Base-by-base conservation (phyloP, 2,888 invertebrate species). In the Beris morrisii region DNA sequence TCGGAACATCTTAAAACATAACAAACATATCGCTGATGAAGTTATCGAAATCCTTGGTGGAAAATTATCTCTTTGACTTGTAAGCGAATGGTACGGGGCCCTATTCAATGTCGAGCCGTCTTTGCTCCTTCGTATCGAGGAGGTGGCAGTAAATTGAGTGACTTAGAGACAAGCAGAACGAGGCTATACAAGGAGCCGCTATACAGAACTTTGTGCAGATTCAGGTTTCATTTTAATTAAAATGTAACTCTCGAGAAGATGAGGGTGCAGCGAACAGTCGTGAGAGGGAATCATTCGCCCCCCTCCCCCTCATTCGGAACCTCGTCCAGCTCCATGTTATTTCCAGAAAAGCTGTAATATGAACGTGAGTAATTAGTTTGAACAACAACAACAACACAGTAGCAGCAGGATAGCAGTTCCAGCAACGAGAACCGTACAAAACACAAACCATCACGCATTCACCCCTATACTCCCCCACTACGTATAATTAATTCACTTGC, bases 151-250 rank as follows among this genome's bases (percentile, higher is more conserved):
- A 31, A 30, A 53, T 30, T 53, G 11, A 5, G 31, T 32, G 48
- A 48, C 58, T 48, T 57, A 46, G 58, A 46, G 58, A 59, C 58
- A 46, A 38, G 38, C 38, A 38, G 38, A 7, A 38, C 38, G 38
- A 46, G 31, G 46, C 7, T 22, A 59, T 15, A 31, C 38, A 38
- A 50, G 32, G 5, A 38, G 38, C 5, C 28, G n/a, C 15, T 28
- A 43, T 43, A 61, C 50, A 59, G 52, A 61, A 52, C 52, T 61
- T 52, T 15, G 15, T 52, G 50, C 43, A 31, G 38, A 52, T 38
- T 61, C 61, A 61, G 52, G 61, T 61, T 61, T 61, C 61, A 52
- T 52, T 61, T 61, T 61, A 61, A 61, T 61, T 61, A 61, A 61
- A 61, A 61, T 61, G 61, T 61, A 28, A 52, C 50, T 52, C 52